Evolutionary conservation across 2,888 invertebrate species (phyloP).

Genomic region (Chirona hameri): DNA sequence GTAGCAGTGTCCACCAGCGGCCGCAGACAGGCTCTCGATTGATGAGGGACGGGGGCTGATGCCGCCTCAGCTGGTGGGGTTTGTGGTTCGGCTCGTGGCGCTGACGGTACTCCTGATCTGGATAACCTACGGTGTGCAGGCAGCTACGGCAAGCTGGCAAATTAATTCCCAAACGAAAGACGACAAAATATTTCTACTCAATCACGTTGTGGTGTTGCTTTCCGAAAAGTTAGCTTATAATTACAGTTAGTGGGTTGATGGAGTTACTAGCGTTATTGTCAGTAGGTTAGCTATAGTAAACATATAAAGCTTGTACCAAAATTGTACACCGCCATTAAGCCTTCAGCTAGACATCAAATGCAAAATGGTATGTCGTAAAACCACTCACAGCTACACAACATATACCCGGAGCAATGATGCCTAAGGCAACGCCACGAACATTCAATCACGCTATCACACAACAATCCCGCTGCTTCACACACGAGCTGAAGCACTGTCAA

Average conservation of each 20-base stretch:
- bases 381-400: not conserved
- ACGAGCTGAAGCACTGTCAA: too few species aligned
- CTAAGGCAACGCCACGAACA: too few species aligned
- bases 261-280: not conserved
- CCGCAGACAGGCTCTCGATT: too few species aligned
- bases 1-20: too few species aligned
- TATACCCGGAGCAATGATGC: not conserved
- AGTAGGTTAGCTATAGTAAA: not conserved
- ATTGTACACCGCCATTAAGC: not conserved
- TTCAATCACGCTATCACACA: too few species aligned
- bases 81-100: too few species aligned
- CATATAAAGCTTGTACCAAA: slow-evolving; percentile 22
- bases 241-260: not conserved
- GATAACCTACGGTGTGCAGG: too few species aligned
- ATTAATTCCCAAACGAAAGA: not conserved
- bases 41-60: too few species aligned
- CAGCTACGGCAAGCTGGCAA: too few species aligned
- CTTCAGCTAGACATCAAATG: not conserved
- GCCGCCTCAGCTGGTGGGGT: too few species aligned
- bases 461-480: too few species aligned
- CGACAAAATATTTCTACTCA: not conserved
- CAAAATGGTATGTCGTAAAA: not conserved
- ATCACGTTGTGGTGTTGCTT: not conserved
- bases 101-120: too few species aligned
- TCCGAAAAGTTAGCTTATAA: not conserved